phyloP scores from a whole-genome alignment of 2,113 vertebrate genomes.

The Puffinus mauretanicus region DNA sequence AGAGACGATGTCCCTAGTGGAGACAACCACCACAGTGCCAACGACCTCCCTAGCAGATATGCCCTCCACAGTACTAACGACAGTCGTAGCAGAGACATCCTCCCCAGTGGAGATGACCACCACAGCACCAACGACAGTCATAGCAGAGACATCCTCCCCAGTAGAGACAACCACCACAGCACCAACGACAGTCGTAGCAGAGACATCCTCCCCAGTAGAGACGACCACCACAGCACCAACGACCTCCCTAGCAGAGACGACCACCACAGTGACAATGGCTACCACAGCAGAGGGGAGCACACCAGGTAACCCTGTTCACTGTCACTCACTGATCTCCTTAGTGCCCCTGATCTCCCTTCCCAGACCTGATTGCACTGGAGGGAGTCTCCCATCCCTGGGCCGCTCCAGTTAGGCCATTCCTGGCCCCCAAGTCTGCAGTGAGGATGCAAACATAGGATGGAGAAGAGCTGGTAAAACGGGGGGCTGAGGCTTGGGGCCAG shows the following conservation, averaged over 20 bases:
- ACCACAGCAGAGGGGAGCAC: neutral
- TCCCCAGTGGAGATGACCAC: neutral
- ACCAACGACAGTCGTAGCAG: neutral
- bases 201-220: neutral
- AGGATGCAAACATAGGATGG: neutral
- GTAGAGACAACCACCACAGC: too few species aligned
- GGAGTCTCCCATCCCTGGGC: too few species aligned
- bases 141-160: too few species aligned
- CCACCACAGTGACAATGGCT: accelerated
- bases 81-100: neutral
- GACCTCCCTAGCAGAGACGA: accelerated
- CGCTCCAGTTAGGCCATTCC: neutral
- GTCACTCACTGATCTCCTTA: neutral
- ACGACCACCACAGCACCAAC: too few species aligned
- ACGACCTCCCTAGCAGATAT: accelerated
- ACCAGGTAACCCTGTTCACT: neutral
- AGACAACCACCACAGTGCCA: accelerated
- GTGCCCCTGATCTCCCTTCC: neutral
- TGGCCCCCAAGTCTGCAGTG: neutral
- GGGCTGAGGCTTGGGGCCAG: too few species aligned
- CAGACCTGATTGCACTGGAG: neutral
- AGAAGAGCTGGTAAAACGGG: neutral
- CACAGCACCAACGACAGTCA: neutral
- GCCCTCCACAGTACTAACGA: accelerated
- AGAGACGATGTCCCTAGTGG: accelerated